These are phyloP conservation scores for Centrocercus urophasianus DNA, from an alignment of 2,113 vertebrate species.

Conservation along the genomic window DNA sequence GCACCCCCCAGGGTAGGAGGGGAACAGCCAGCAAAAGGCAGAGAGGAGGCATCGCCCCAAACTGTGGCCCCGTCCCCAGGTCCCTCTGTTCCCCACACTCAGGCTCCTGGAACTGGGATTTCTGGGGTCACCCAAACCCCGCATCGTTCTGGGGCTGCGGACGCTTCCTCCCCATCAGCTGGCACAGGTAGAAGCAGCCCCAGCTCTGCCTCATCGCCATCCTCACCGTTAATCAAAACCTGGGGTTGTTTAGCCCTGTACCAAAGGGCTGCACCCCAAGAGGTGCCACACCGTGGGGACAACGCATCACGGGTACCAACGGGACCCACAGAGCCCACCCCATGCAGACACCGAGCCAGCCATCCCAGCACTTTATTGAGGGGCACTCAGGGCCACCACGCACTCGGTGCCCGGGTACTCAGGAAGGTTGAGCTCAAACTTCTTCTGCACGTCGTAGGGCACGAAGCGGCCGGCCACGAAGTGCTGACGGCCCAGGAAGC, in stretches of 20 bases:
- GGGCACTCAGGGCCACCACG: conserved; percentile 81
- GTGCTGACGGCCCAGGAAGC: conserved; percentile 90
- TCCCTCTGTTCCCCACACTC: background rate
- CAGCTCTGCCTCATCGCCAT: fast-evolving
- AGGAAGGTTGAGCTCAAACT: conserved; percentile 90
- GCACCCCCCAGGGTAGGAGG: fast-evolving
- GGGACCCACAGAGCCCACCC: background rate
- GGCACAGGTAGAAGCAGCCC: background rate
- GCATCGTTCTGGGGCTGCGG: fast-evolving
- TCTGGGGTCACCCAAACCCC: background rate
- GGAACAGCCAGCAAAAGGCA: fast-evolving
- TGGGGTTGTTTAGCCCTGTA: background rate
- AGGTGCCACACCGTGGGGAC: fast-evolving
- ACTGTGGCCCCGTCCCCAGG: background rate
- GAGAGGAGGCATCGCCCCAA: background rate
- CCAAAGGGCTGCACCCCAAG: fast-evolving
- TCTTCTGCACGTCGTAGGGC: conserved; percentile 93
- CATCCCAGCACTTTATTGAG: background rate
- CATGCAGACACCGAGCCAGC: background rate
- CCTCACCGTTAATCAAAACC: background rate
- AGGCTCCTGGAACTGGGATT: background rate
- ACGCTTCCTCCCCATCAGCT: background rate
- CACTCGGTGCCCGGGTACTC: conserved; percentile 90
- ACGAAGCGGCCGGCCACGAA: conserved; percentile 93
- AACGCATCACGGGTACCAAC: fast-evolving